phyloP scores from a whole-genome alignment of 2,797 vertebrate species.

The Rhinophrynus dorsalis region DNA sequence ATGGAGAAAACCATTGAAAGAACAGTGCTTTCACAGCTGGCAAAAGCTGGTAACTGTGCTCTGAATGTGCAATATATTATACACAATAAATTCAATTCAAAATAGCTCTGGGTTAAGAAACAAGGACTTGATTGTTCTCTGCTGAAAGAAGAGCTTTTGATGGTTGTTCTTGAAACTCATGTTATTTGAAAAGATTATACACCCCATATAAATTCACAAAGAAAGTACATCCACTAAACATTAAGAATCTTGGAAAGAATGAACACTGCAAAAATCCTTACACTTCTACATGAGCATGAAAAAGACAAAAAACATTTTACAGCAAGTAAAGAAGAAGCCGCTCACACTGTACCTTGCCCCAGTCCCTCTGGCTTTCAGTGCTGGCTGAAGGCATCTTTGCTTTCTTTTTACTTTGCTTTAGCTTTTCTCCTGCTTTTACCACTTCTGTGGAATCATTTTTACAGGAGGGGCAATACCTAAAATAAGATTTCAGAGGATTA shows the following conservation, averaged over 20 bases:
- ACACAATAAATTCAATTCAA: conserved; percentile 6
- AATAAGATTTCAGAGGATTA: conserved; percentile 41
- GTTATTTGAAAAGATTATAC: not conserved
- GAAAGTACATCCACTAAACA: too few species aligned
- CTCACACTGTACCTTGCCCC: conserved; percentile 86
- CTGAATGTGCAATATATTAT: not conserved
- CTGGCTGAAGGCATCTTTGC: conserved; percentile 98
- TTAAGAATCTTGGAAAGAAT: too few species aligned
- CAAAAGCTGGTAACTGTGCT: not conserved
- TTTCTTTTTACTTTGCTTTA: conserved; percentile 98
- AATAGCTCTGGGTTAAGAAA: not conserved
- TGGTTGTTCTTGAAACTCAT: not conserved
- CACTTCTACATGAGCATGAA: too few species aligned
- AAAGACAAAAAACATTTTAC: too few species aligned
- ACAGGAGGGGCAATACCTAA: conserved; percentile 97
- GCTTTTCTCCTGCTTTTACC: conserved; percentile 93
- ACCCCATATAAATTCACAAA: not conserved
- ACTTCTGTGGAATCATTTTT: conserved; percentile 98
- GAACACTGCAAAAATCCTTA: too few species aligned
- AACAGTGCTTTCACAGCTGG: too few species aligned
- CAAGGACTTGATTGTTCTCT: not conserved
- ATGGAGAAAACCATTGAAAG: too few species aligned
- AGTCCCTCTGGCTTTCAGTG: conserved; percentile 96
- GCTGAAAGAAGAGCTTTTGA: not conserved
- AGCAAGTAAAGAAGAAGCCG: too few species aligned